These are phyloP conservation scores for Drosophila parabipectinata DNA, from an alignment of 1,140 invertebrate genomes.

Conservation along the genomic window DNA sequence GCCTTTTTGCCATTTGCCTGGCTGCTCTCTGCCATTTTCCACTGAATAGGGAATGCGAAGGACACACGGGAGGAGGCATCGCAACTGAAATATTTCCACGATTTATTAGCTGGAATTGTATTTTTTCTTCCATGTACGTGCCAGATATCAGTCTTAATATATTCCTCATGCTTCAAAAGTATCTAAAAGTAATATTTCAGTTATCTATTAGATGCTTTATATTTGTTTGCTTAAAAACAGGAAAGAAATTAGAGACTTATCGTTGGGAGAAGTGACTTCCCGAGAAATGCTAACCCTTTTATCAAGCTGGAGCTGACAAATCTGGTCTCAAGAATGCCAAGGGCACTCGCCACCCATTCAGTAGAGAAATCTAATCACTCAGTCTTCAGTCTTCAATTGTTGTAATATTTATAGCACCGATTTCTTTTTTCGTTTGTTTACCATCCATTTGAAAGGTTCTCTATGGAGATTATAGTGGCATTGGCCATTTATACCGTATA, in stretches of 20 bases:
- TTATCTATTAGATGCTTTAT: neutral
- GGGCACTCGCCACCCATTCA: constrained; percentile 23
- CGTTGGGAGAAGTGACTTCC: neutral
- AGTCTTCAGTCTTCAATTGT: constrained; percentile 21
- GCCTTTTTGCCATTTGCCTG: constrained; percentile 30
- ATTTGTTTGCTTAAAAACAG: neutral
- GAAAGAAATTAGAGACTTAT: neutral
- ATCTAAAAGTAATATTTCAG: neutral
- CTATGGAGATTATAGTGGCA: constrained; percentile 41
- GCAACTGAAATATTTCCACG: constrained; percentile 46
- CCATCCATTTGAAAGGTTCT: constrained; percentile 61
- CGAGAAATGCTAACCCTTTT: neutral
- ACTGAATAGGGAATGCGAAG: constrained; percentile 41
- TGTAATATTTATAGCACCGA: constrained; percentile 50
- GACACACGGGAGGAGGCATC: constrained; percentile 34
- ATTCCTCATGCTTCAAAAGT: neutral
- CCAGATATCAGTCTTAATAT: constrained; percentile 8
- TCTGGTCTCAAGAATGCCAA: constrained; percentile 22
- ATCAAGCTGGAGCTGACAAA: neutral
- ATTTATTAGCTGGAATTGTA: constrained; percentile 24
- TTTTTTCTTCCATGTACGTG: neutral
- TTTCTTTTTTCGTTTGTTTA: constrained; percentile 36
- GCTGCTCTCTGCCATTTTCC: constrained; percentile 38
- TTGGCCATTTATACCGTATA: constrained; percentile 27
- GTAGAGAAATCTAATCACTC: constrained; percentile 17